Conservation (phyloP, 2,797 vertebrate genomes). For the Acipenser ruthenus region DNA sequence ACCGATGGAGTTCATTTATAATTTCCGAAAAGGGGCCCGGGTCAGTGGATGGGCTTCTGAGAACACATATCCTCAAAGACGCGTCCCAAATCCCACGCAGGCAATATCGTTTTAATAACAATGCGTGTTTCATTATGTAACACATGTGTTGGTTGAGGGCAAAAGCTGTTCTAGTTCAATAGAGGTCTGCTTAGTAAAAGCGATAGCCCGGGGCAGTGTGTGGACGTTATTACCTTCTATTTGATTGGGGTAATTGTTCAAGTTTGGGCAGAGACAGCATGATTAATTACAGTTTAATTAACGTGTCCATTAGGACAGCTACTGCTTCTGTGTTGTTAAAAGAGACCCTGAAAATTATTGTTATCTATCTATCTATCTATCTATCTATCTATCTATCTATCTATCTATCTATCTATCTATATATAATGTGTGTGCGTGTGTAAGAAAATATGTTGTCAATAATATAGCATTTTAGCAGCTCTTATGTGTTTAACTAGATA, state of each 20-base stretch:
- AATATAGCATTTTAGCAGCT: too few relatives aligned
- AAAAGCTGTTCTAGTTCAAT: constrained; percentile 25
- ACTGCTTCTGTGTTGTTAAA: constrained; percentile 42
- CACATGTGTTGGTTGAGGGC: constrained; percentile 30
- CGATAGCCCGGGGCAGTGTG: constrained; percentile 56
- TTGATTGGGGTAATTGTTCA: constrained; percentile 76
- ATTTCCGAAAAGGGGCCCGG: constrained; percentile 29
- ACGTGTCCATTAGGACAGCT: constrained; percentile 63
- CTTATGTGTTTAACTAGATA: too few relatives aligned
- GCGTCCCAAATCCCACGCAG: background rate
- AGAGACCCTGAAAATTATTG: constrained; percentile 30
- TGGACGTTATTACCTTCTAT: constrained; percentile 71
- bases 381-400: too few relatives aligned
- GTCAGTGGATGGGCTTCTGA: constrained; percentile 28
- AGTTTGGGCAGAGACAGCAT: constrained; percentile 65
- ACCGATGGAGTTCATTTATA: background rate
- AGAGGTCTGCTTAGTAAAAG: constrained; percentile 30
- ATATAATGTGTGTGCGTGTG: too few relatives aligned
- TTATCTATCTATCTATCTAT: too few relatives aligned
- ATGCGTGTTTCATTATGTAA: constrained; percentile 13
- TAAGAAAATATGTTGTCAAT: too few relatives aligned
- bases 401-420: too few relatives aligned
- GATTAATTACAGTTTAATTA: constrained; percentile 85
- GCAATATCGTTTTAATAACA: constrained; percentile 16
- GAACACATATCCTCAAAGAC: constrained; percentile 24